Conservation (phyloP, 2,888 invertebrate genomes). For the Allolobophora icterica region DNA sequence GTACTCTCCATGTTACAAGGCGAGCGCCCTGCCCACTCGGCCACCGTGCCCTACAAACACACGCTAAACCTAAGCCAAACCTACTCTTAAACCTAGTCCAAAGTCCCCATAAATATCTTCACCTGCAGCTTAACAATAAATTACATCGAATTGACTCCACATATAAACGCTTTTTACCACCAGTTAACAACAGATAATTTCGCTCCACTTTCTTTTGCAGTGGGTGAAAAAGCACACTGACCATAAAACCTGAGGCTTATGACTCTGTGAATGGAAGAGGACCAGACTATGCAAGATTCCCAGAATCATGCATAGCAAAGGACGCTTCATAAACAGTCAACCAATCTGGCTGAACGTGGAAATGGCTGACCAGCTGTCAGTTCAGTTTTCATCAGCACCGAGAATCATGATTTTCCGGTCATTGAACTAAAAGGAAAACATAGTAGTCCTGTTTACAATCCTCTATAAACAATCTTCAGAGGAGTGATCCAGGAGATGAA, state of each 20-base stretch:
- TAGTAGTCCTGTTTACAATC: background rate
- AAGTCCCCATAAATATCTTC: background rate
- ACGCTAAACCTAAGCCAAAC: too few relatives aligned
- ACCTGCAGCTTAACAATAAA: background rate
- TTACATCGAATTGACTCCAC: too few relatives aligned
- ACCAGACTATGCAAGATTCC: background rate
- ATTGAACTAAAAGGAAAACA: background rate
- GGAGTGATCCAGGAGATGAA: background rate
- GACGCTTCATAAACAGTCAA: background rate
- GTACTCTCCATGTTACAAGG: too few relatives aligned
- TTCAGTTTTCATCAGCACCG: background rate
- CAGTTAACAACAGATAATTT: too few relatives aligned
- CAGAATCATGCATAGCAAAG: background rate
- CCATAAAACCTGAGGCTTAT: background rate
- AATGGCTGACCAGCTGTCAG: background rate
- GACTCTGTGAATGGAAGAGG: background rate
- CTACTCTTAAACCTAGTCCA: background rate
- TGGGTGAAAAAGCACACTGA: background rate
- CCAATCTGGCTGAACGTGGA: background rate
- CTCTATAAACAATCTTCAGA: background rate
- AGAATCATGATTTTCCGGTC: background rate
- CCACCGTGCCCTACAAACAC: too few relatives aligned
- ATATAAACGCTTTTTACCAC: too few relatives aligned
- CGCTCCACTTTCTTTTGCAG: background rate
- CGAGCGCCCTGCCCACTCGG: too few relatives aligned